phyloP scores from a whole-genome alignment of 2,888 invertebrate genomes.

The Brachyptera risi region DNA sequence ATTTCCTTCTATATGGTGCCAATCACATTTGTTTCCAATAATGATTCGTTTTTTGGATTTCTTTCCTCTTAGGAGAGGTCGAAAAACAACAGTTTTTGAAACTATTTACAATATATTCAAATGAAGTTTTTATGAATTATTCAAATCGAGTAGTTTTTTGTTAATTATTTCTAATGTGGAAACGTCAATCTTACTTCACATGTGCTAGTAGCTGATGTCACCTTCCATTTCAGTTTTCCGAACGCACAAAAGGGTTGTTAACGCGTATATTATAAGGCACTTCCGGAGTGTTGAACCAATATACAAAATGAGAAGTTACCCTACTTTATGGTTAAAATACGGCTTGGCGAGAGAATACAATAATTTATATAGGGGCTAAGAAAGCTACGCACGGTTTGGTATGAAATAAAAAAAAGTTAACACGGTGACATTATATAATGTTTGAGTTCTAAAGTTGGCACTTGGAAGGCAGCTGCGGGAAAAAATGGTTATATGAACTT shows the following conservation, averaged over 20 bases:
- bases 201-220: conserved; percentile 7
- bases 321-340: conserved; percentile 4
- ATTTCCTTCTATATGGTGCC: no score
- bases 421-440: background rate
- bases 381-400: conserved; percentile 4
- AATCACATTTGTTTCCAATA: no score
- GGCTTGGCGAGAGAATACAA: no score
- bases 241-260: conserved; percentile 16
- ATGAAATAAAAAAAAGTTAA: background rate
- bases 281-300: conserved; percentile 5
- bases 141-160: background rate
- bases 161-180: conserved; percentile 1
- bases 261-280: conserved; percentile 16
- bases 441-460: no score
- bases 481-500: background rate
- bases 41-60: no score
- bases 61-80: no score
- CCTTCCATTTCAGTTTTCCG: conserved; percentile 3
- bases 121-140: background rate
- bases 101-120: background rate
- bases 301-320: conserved; percentile 5
- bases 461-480: background rate
- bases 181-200: conserved; percentile 5
- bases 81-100: no score
- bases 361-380: no score